phyloP scores from a whole-genome alignment of 2,888 invertebrate genomes.

The Chirona hameri region DNA sequence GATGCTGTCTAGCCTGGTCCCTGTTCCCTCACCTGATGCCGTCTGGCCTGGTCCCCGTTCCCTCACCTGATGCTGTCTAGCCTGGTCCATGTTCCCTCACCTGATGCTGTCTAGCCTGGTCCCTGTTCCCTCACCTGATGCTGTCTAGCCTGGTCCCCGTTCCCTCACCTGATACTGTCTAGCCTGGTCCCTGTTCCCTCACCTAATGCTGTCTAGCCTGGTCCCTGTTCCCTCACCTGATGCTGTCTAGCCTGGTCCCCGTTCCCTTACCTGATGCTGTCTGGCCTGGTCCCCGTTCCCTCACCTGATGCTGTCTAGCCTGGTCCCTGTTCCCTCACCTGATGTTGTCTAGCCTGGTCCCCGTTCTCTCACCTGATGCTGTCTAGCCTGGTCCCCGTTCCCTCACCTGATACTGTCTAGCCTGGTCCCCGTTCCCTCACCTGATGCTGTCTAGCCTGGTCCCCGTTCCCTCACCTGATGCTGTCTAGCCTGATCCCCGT shows the following conservation, averaged over 20 bases:
- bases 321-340: too few relatives aligned
- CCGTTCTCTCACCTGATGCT: not conserved
- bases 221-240: not conserved
- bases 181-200: not conserved
- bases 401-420: too few relatives aligned
- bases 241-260: not conserved
- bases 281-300: not conserved
- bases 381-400: not conserved
- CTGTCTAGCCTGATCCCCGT: too few relatives aligned
- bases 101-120: not conserved
- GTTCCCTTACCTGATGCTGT: too few relatives aligned
- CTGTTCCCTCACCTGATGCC: not conserved
- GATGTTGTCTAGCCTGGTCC: too few relatives aligned
- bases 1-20: too few relatives aligned
- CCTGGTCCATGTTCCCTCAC: not conserved
- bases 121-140: too few relatives aligned
- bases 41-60: not conserved
- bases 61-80: too few relatives aligned
- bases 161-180: not conserved
- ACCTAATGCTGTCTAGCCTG: too few relatives aligned
- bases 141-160: too few relatives aligned
- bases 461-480: too few relatives aligned
- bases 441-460: not conserved
- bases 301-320: not conserved
- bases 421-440: not conserved